These are phyloP conservation scores for Tetranychus piercei DNA, from an alignment of 2,888 invertebrate genomes.

Conservation along the genomic window DNA sequence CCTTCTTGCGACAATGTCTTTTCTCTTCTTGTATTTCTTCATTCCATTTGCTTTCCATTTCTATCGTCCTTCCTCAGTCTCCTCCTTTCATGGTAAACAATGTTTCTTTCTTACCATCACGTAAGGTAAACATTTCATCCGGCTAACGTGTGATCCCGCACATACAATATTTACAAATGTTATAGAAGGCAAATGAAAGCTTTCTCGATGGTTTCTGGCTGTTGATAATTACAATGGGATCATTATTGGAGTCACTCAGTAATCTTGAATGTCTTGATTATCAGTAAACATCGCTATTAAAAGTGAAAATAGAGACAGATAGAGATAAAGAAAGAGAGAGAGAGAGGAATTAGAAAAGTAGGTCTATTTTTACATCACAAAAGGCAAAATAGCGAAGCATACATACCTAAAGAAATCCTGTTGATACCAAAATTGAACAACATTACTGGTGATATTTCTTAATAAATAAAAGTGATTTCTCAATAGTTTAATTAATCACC, in stretches of 20 bases:
- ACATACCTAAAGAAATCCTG: neutral
- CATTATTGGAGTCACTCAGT: too few species aligned
- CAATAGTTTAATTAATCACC: too few species aligned
- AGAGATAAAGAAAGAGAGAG: conserved; percentile 7
- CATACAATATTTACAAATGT: neutral
- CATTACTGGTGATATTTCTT: neutral
- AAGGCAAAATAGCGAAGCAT: neutral
- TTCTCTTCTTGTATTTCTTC: neutral
- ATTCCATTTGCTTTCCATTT: neutral
- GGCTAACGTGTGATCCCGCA: conserved; percentile 1
- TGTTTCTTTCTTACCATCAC: neutral
- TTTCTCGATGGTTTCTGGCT: too few species aligned
- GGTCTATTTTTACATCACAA: neutral
- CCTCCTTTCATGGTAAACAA: neutral
- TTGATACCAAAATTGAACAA: neutral
- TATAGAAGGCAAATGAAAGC: too few species aligned
- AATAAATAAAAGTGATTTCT: too few species aligned
- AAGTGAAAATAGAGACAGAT: neutral
- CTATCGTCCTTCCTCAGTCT: neutral
- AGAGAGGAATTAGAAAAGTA: neutral
- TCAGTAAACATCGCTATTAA: neutral
- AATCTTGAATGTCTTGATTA: too few species aligned
- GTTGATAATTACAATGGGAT: too few species aligned
- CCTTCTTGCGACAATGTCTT: neutral
- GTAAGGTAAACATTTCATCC: neutral